These are phyloP conservation scores for Blastomussa wellsi DNA, from an alignment of 92 coral and sea anemone genomes.

Conservation along the genomic window DNA sequence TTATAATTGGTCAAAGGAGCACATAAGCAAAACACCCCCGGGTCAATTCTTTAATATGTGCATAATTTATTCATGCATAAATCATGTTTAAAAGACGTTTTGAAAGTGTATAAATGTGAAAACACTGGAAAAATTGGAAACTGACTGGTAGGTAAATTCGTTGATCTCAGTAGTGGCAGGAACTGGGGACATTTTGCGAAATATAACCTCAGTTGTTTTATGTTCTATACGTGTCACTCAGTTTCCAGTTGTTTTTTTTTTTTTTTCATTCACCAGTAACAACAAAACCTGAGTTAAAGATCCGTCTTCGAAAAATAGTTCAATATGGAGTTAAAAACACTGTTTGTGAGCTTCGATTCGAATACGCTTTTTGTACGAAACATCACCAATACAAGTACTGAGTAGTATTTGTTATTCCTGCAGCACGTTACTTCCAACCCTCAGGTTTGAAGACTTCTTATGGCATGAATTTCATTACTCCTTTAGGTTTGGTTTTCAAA, in stretches of 20 bases:
- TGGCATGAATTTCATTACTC: neutral
- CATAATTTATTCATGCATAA: neutral
- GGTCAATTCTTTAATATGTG: neutral
- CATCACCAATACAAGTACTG: no score
- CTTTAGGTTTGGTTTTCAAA: conserved; percentile 90
- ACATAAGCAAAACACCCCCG: neutral
- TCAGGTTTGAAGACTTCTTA: neutral
- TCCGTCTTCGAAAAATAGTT: neutral
- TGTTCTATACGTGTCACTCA: no score
- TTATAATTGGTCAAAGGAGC: neutral
- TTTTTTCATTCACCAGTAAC: neutral
- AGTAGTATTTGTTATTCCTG: neutral
- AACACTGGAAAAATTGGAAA: neutral
- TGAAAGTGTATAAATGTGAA: neutral
- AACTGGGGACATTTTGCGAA: neutral
- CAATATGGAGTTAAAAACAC: neutral
- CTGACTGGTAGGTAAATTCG: neutral
- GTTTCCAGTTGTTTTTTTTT: neutral
- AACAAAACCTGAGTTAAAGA: neutral
- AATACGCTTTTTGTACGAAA: no score
- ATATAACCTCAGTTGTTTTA: neutral
- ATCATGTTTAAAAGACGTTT: neutral
- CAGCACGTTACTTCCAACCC: neutral
- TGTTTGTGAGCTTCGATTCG: no score
- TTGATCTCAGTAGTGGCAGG: neutral